phyloP scores from a whole-genome alignment of 2,113 vertebrate genomes.

The Rhinolophus ferrumequinum region DNA sequence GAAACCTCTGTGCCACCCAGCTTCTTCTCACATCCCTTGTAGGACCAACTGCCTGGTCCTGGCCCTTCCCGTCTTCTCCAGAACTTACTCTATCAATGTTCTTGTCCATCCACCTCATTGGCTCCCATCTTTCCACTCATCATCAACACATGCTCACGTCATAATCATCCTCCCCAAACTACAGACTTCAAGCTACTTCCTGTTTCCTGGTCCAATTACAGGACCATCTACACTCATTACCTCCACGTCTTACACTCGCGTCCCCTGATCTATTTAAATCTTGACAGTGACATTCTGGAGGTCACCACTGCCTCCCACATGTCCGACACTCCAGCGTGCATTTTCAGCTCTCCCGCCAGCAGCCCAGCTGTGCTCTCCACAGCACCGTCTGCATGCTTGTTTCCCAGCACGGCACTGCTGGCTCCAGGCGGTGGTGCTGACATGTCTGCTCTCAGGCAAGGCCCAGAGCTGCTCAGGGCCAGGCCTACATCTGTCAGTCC shows the following conservation, averaged over 20 bases:
- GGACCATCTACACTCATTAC: neutral
- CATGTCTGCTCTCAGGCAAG: neutral
- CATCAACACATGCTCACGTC: neutral
- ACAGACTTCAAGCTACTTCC: neutral
- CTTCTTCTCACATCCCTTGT: neutral
- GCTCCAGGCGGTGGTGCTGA: neutral
- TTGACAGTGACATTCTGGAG: neutral
- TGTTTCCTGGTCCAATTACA: neutral
- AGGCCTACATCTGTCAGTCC: neutral
- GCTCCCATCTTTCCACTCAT: neutral
- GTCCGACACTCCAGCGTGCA: neutral
- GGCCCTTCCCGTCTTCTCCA: neutral
- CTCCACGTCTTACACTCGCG: neutral
- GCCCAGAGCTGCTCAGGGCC: neutral
- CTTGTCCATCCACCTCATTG: neutral
- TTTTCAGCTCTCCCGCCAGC: neutral
- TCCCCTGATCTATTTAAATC: neutral
- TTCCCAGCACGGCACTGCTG: neutral
- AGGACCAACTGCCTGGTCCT: neutral
- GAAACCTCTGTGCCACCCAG: neutral
- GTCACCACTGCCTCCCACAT: rapidly evolving
- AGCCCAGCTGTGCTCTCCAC: rapidly evolving
- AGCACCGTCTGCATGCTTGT: neutral
- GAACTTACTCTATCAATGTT: neutral
- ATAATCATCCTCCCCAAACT: neutral